Evolutionary conservation across 2,888 invertebrate genomes (phyloP), one percentile per base, ranked within the genome.

Genomic region (Macrosiphum euphorbiae): DNA sequence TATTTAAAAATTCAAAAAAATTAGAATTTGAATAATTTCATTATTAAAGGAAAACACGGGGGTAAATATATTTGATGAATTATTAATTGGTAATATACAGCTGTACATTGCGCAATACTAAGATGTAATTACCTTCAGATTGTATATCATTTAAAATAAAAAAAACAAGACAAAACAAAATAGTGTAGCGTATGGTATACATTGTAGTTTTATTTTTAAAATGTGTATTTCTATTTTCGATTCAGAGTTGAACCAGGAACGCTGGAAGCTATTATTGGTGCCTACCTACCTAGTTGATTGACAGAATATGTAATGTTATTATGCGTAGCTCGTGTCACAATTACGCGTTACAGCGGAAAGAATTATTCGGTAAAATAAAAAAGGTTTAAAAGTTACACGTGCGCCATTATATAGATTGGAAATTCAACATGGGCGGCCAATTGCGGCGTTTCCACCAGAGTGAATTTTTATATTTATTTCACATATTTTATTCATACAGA

Each of bases 401-500:
- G 20, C 3, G 78, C 35, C 78, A 78, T 78, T 20, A 20, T 8
- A 35, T 35, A 35, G 20, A 78, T 78, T 78, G 35, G 35, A 78
- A 78, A 78, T 35, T 67, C 1, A n/a, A 13, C 67, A 67, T n/a
- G 16, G 16, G 5, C n/a, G n/a, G 67, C 67, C 16, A 16, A 67
- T 35, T 20, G 20, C 35, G 20, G 20, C 20, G 78, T 78, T 78
- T 78, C 35, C 78, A 1, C 78, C 7, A 20, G 8, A 35, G 35
- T 78, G 78, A 20, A 78, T 24, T 20, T 20, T 78, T 78, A 78
- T 35, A 78, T 78, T 35, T 78, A 78, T 35, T 78, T 78, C 78
- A 78, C 35, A 78, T 78, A 35, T 78, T 78, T 78, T 78, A 78
- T 78, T 78, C 78, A 78, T 78, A 78, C 35, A 78, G 78, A 78